Conservation (phyloP, 2,113 vertebrate species). For the Phainopepla nitens region DNA sequence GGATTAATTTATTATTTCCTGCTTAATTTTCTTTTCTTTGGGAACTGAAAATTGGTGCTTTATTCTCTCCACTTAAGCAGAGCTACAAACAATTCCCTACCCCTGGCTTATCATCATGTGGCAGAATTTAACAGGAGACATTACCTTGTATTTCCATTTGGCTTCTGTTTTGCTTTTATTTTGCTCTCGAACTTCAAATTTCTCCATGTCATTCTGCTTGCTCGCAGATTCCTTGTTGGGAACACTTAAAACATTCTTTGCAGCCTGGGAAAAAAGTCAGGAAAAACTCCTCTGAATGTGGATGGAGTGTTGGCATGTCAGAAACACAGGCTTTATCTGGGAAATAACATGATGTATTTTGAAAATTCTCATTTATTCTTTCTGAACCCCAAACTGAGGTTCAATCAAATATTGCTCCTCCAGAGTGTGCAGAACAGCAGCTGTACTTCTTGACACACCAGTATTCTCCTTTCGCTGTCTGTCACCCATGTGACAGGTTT, state of each 20-base stretch:
- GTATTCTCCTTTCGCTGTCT: not conserved
- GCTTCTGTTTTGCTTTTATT: constrained; percentile 96
- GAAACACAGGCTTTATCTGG: not conserved
- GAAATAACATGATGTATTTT: not conserved
- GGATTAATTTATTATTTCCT: not conserved
- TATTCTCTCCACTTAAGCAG: rapidly evolving
- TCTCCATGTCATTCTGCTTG: constrained; percentile 88
- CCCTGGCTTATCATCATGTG: not conserved
- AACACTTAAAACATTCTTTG: constrained; percentile 85
- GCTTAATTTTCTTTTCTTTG: not conserved
- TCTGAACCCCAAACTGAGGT: not conserved
- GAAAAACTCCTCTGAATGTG: not conserved
- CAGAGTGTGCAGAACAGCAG: not conserved
- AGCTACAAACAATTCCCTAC: not conserved
- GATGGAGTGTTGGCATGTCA: not conserved
- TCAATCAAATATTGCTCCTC: not conserved
- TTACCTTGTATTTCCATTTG: constrained; percentile 99
- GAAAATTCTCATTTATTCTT: not conserved
- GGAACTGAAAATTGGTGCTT: not conserved
- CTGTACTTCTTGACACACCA: not conserved
- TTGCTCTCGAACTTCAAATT: constrained; percentile 92
- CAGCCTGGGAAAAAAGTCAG: constrained; percentile 69
- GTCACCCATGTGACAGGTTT: not conserved
- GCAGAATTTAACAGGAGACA: not conserved
- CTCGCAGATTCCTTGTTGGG: constrained; percentile 82